phyloP scores from a whole-genome alignment of 2,797 vertebrate genomes.

The Podarcis siculus region DNA sequence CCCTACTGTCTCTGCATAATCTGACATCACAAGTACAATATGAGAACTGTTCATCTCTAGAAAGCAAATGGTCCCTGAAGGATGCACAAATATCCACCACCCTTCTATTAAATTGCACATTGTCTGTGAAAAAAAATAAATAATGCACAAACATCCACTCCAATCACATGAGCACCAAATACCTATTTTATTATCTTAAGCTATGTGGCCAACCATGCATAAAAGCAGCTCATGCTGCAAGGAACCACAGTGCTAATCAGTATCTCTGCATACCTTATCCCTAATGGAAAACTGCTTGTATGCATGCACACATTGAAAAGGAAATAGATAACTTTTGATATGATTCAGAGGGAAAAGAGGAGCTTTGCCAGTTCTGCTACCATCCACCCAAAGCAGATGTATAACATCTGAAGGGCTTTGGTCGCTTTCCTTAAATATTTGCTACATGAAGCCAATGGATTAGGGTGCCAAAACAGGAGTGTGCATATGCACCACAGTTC shows the following conservation, averaged over 20 bases:
- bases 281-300: slow-evolving; percentile 41
- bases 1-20: slow-evolving; percentile 5
- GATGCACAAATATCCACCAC: too few species aligned
- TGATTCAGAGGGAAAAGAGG: not conserved
- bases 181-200: slow-evolving; percentile 29
- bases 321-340: not conserved
- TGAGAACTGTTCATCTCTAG: too few species aligned
- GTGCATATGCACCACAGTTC: too few species aligned
- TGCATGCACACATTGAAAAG: slow-evolving; percentile 32
- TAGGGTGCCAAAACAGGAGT: not conserved
- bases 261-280: slow-evolving; percentile 27
- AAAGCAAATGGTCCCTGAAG: too few species aligned
- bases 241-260: slow-evolving; percentile 34
- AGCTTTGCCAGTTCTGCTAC: too few species aligned
- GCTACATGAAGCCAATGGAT: not conserved
- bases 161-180: slow-evolving; percentile 5
- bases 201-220: slow-evolving; percentile 30
- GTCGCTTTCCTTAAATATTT: not conserved
- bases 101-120: not conserved
- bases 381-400: not conserved
- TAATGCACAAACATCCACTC: not conserved
- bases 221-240: slow-evolving; percentile 19
- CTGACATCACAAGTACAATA: too few species aligned
- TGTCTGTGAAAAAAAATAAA: not conserved
- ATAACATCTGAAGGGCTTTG: not conserved